Evolutionary conservation across 2,797 vertebrate species (phyloP).

Genomic region (Thalassophryne amazonica): DNA sequence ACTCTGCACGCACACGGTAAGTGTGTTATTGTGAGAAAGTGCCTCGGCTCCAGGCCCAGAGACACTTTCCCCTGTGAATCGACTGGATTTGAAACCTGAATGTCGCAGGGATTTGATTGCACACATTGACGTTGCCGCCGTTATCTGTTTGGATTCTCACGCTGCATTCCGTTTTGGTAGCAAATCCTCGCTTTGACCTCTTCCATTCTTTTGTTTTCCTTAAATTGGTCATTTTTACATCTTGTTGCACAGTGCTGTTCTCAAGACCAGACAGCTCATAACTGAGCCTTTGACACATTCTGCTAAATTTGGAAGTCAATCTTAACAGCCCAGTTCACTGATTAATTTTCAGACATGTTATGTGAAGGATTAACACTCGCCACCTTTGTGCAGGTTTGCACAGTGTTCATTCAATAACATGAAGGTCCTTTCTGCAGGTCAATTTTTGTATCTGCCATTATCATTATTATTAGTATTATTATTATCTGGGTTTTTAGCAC

Average conservation of each 20-base stretch:
- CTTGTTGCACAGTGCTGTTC: too few species aligned
- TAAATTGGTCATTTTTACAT: too few species aligned
- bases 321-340: neutral
- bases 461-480: too few species aligned
- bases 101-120: slow-evolving; percentile 39
- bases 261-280: too few species aligned
- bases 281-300: neutral
- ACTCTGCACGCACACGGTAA: slow-evolving; percentile 91
- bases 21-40: slow-evolving; percentile 4
- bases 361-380: neutral
- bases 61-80: slow-evolving; percentile 54
- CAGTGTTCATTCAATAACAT: too few species aligned
- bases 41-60: slow-evolving; percentile 8
- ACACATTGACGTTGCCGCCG: slow-evolving; percentile 5
- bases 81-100: slow-evolving; percentile 18
- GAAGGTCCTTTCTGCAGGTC: too few species aligned
- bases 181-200: neutral
- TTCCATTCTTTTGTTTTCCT: too few species aligned
- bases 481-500: too few species aligned
- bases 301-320: neutral
- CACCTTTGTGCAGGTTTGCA: too few species aligned
- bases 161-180: neutral
- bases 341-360: neutral
- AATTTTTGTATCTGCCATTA: too few species aligned
- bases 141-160: neutral